A percentile compares a stretch with the other conserved stretches of the same genome.
Evolutionary conservation across 2,113 vertebrate genomes (phyloP).

Genomic region (Protobothrops mucrosquamatus): DNA sequence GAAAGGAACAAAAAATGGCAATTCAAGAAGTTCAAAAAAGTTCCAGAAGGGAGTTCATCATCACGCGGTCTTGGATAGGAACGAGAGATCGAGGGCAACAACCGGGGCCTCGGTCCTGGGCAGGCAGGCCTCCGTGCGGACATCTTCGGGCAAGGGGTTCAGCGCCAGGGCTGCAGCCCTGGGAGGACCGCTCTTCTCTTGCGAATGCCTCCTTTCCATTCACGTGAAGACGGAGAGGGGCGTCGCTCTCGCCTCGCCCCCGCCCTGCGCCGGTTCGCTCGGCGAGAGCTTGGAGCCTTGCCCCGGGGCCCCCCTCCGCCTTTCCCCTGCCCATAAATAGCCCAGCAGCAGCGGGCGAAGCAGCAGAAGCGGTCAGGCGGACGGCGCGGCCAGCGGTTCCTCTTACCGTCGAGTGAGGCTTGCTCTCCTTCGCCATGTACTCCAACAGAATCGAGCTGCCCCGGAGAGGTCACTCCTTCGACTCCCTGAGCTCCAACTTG

Average conservation of each 20-base stretch:
- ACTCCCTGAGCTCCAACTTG: constrained; percentile 74
- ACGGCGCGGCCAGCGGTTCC: not conserved
- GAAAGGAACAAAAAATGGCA: not conserved
- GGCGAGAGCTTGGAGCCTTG: constrained; percentile 56
- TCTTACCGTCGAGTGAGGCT: not conserved
- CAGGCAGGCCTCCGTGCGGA: not conserved
- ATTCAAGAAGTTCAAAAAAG: not conserved
- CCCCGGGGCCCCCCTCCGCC: not conserved
- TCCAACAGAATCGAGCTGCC: constrained; percentile 73
- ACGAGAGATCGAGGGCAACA: not conserved
- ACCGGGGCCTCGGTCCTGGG: not conserved
- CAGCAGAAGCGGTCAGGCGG: not conserved
- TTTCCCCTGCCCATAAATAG: constrained; percentile 40
- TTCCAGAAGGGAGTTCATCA: not conserved
- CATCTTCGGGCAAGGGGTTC: not conserved
- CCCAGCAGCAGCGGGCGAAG: not conserved
- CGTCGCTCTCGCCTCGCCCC: constrained; percentile 35
- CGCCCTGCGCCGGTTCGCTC: constrained; percentile 66
- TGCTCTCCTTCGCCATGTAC: constrained; percentile 53
- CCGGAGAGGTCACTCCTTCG: constrained; percentile 77
- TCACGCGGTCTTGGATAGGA: not conserved
- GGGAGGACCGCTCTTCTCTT: not conserved
- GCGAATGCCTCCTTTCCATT: not conserved
- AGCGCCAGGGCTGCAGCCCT: not conserved
- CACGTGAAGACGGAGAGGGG: fast-evolving